phyloP scores from a whole-genome alignment of 92 coral and sea anemone genomes.

The Anthopleura xanthogrammica region DNA sequence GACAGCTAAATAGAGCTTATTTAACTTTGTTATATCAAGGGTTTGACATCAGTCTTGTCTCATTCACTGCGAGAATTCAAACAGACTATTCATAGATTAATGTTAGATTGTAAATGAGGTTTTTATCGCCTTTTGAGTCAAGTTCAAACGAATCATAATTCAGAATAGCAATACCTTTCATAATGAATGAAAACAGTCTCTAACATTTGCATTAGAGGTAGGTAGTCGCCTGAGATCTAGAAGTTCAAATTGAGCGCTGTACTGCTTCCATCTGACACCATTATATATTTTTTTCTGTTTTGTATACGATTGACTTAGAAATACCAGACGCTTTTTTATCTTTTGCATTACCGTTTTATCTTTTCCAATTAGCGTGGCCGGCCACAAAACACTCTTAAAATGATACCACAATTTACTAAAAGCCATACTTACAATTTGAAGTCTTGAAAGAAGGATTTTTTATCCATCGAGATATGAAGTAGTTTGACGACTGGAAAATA shows the following conservation, averaged over 20 bases:
- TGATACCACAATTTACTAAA: background rate
- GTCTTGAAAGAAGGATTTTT: background rate
- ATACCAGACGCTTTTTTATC: too few relatives aligned
- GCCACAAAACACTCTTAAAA: background rate
- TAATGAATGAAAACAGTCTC: background rate
- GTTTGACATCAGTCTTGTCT: background rate
- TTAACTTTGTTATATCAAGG: background rate
- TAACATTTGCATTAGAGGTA: background rate
- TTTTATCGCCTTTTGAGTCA: background rate
- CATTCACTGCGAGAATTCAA: background rate
- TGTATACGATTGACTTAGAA: too few relatives aligned
- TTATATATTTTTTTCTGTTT: background rate
- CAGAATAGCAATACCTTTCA: background rate
- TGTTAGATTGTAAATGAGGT: background rate
- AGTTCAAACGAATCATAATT: background rate
- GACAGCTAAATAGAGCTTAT: background rate
- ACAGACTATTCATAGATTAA: background rate
- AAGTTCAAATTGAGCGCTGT: too few relatives aligned
- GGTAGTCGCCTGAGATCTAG: too few relatives aligned
- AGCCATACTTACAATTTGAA: background rate
- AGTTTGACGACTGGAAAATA: background rate
- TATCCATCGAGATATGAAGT: background rate
- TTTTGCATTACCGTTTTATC: background rate
- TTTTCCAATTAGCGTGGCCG: background rate
- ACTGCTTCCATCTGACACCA: background rate